Percentiles rank a stretch among this genome's conserved stretches.
Conservation (phyloP, 2,113 vertebrate genomes). For the Leuciscus idus region DNA sequence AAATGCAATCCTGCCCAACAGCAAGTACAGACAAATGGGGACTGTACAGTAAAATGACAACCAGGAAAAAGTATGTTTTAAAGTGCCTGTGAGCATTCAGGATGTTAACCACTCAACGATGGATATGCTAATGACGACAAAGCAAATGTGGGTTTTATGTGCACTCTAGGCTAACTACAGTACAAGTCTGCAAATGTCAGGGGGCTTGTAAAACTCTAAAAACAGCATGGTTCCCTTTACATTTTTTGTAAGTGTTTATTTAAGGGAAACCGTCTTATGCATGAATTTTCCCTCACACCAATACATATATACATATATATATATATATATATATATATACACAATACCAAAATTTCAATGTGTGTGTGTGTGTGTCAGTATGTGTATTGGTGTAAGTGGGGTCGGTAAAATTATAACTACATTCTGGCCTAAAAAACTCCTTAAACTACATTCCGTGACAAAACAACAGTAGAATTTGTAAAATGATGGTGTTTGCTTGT, state of each 20-base stretch:
- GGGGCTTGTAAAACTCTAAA: conserved; percentile 16
- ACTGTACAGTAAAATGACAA: conserved; percentile 27
- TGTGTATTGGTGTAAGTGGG: too few relatives aligned
- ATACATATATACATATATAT: background rate
- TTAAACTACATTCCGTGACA: too few relatives aligned
- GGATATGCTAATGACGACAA: conserved; percentile 34
- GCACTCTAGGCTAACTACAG: background rate
- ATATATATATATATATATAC: background rate
- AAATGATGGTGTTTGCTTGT: too few relatives aligned
- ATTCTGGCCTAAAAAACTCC: too few relatives aligned
- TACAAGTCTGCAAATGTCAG: background rate
- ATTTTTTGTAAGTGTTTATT: conserved; percentile 2
- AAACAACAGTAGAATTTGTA: too few relatives aligned
- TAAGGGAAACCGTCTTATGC: background rate
- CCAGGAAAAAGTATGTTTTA: conserved; percentile 16
- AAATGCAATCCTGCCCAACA: conserved; percentile 19
- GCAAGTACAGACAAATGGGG: conserved; percentile 34
- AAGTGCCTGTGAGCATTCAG: conserved; percentile 32
- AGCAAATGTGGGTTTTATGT: conserved; percentile 35
- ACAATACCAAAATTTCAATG: too few relatives aligned
- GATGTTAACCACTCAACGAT: conserved; percentile 11
- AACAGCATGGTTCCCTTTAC: background rate
- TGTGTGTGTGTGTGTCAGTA: too few relatives aligned
- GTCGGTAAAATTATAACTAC: too few relatives aligned
- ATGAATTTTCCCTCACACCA: background rate